Conservation (phyloP, 2,113 vertebrate genomes). For the Mus musculus region GRCm39 chr9:104008501-104009000, state of each 20-base stretch:
- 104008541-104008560: not conserved
- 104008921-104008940: not conserved
- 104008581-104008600: not conserved
- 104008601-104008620: not conserved
- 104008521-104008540: too few species aligned
- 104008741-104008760: not conserved
- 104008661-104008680: not conserved
- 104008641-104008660: not conserved
- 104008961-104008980: not conserved
- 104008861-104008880: not conserved
- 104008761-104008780: not conserved
- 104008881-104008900: not conserved
- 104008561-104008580: not conserved
- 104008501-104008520: not conserved
- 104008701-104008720: not conserved
- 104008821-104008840: conserved; percentile 11
- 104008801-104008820: too few species aligned
- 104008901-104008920: not conserved
- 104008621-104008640: not conserved
- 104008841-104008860: not conserved
- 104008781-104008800: too few species aligned
- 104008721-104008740: not conserved
- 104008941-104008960: not conserved
- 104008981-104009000: not conserved
- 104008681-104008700: not conserved